phyloP scores from a whole-genome alignment of 1,140 invertebrate genomes.

The Saccostrea cuccullata region DNA sequence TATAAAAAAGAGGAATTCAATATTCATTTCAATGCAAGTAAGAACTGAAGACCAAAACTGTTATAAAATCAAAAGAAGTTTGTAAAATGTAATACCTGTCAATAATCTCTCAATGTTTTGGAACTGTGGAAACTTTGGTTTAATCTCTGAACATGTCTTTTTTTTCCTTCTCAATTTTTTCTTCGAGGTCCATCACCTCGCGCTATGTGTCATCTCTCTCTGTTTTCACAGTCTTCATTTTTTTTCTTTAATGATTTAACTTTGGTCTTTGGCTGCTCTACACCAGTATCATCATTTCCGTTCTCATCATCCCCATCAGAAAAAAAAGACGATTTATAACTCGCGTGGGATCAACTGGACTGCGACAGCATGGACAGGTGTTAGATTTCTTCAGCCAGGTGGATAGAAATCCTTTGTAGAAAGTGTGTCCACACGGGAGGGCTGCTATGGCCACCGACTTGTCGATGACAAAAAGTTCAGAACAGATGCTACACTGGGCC shows the following conservation, averaged over 20 bases:
- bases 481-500: conserved; percentile 20
- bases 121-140: conserved; percentile 57
- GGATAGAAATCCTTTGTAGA: conserved; percentile 67
- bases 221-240: conserved; percentile 42
- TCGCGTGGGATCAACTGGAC: conserved; percentile 49
- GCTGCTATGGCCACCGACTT: conserved; percentile 58
- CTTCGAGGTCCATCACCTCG: conserved; percentile 50
- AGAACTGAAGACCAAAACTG: too few species aligned
- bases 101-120: conserved; percentile 61
- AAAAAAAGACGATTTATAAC: conserved; percentile 67
- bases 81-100: conserved; percentile 54
- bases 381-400: conserved; percentile 63
- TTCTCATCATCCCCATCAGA: conserved; percentile 57
- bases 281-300: conserved; percentile 52
- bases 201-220: conserved; percentile 44
- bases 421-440: conserved; percentile 70
- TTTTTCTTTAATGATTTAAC: conserved; percentile 49
- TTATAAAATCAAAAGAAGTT: too few species aligned
- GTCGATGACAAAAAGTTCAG: conserved; percentile 36
- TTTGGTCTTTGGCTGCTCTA: conserved; percentile 59
- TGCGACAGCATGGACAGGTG: conserved; percentile 66
- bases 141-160: conserved; percentile 56
- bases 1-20: too few species aligned
- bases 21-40: too few species aligned
- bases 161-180: conserved; percentile 57